These are phyloP conservation scores for Champsocephalus gunnari DNA, from an alignment of 2,797 vertebrate genomes.

Conservation along the genomic window DNA sequence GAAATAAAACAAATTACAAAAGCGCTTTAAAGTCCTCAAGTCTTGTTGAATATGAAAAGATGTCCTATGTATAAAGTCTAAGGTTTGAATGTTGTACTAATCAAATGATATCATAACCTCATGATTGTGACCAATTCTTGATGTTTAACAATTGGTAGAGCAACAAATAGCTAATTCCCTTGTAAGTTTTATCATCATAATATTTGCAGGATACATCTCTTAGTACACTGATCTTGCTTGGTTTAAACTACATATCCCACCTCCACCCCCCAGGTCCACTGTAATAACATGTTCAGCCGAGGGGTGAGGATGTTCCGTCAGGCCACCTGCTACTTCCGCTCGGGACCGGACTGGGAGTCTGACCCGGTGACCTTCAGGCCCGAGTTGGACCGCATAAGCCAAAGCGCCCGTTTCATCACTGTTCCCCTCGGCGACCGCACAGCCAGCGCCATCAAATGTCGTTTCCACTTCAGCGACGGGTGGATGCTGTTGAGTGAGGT, in stretches of 20 bases:
- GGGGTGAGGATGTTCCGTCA: conserved; percentile 95
- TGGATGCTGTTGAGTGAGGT: conserved; percentile 99
- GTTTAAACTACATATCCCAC: not conserved
- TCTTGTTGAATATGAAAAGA: too few species aligned
- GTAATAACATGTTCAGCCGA: conserved; percentile 96
- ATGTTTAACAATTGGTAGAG: too few species aligned
- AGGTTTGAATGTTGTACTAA: too few species aligned
- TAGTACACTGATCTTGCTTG: not conserved
- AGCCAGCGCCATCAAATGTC: conserved; percentile 93
- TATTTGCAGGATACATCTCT: not conserved
- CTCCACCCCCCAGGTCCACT: conserved; percentile 88
- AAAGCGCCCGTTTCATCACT: conserved; percentile 92
- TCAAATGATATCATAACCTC: too few species aligned
- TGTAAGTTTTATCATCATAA: too few species aligned
- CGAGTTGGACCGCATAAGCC: conserved; percentile 88
- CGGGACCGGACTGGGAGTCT: conserved; percentile 92
- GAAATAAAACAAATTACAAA: too few species aligned
- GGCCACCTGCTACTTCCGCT: conserved; percentile 93
- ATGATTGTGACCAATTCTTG: too few species aligned
- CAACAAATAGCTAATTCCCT: too few species aligned
- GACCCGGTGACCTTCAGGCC: conserved; percentile 87
- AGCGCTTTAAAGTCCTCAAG: too few species aligned
- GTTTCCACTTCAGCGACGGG: conserved; percentile 91
- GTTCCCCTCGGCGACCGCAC: conserved; percentile 93
- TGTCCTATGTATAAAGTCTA: too few species aligned